phyloP scores from a whole-genome alignment of 2,113 vertebrate species.

The Hymenochirus boettgeri region DNA sequence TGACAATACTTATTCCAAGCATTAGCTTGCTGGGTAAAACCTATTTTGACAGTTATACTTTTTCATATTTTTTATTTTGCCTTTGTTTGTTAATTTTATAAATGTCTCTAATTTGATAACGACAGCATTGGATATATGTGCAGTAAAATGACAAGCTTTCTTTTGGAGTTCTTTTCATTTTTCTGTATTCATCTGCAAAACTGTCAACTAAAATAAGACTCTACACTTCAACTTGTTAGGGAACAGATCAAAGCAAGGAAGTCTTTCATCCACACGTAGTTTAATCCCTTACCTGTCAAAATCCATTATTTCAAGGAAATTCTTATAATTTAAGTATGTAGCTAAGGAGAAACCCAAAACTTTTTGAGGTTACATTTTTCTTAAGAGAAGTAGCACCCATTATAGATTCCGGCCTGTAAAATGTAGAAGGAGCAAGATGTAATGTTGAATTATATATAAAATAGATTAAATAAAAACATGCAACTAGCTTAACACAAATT shows the following conservation, averaged over 20 bases:
- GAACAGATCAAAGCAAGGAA: conserved; percentile 50
- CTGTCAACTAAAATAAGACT: conserved; percentile 48
- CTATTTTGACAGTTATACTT: conserved; percentile 14
- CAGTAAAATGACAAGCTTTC: conserved; percentile 45
- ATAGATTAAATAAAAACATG: no score
- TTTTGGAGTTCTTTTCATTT: conserved; percentile 45
- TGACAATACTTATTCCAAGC: no score
- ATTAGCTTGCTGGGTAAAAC: not conserved
- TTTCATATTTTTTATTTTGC: conserved; percentile 4
- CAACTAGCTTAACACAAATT: no score
- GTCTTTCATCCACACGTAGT: conserved; percentile 46
- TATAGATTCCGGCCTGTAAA: no score
- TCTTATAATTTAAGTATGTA: conserved; percentile 39
- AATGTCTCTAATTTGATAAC: conserved; percentile 35
- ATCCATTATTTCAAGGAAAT: conserved; percentile 45
- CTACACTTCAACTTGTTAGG: conserved; percentile 48
- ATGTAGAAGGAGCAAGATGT: no score
- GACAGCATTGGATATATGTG: conserved; percentile 40
- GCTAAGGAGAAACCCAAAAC: conserved; percentile 8
- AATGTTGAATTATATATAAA: no score
- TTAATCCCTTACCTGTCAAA: conserved; percentile 40
- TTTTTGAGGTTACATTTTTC: conserved; percentile 2
- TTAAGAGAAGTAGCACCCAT: conserved; percentile 36
- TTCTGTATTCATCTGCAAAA: conserved; percentile 51
- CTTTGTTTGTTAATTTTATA: conserved; percentile 25